These are phyloP conservation scores for Nannospalax galili DNA, from an alignment of 2,113 vertebrate species.

Conservation along the genomic window DNA sequence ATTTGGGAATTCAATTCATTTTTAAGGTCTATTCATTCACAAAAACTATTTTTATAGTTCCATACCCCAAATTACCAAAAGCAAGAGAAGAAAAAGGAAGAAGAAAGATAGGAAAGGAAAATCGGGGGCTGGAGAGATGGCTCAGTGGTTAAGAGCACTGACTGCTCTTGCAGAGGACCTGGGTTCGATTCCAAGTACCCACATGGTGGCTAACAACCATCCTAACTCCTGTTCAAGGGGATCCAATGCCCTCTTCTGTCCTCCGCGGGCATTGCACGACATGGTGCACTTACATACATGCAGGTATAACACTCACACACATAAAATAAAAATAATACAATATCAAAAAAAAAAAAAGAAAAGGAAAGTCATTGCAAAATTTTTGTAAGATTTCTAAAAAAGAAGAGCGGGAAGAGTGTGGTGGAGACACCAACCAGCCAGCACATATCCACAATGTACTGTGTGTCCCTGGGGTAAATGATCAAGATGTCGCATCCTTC, in stretches of 20 bases:
- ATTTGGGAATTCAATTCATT: constrained; percentile 19
- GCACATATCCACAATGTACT: not conserved
- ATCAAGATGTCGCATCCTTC: not conserved
- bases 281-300: too few species aligned
- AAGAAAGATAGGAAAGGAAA: not conserved
- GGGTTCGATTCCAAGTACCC: too few species aligned
- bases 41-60: constrained; percentile 1
- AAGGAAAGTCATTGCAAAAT: not conserved
- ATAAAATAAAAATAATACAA: too few species aligned
- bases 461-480: not conserved
- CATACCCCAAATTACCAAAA: not conserved
- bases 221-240: too few species aligned
- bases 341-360: too few species aligned
- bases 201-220: too few species aligned
- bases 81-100: not conserved
- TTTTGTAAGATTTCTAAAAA: constrained; percentile 21
- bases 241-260: too few species aligned
- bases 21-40: not conserved
- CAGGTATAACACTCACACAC: too few species aligned
- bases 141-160: too few species aligned
- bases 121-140: too few species aligned
- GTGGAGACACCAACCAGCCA: not conserved
- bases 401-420: not conserved
- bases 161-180: too few species aligned
- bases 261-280: too few species aligned